Evolutionary conservation across 2,113 vertebrate genomes (phyloP).

Genomic region (Pygoscelis antarcticus): DNA sequence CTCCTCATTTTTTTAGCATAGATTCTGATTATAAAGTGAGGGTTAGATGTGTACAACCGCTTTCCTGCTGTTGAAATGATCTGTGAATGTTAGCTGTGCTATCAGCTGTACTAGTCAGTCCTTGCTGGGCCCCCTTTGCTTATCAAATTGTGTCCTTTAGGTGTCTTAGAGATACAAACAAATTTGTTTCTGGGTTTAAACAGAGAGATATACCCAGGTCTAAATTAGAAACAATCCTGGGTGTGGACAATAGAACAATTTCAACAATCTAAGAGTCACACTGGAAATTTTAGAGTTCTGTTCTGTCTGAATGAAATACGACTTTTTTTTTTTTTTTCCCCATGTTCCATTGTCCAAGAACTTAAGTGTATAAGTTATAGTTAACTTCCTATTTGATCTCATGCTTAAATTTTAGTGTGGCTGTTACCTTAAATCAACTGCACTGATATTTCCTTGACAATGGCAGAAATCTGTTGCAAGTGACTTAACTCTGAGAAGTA

Average conservation of each 20-base stretch:
- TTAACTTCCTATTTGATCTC: not conserved
- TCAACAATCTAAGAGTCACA: not conserved
- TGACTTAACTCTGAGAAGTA: not conserved
- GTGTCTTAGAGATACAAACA: not conserved
- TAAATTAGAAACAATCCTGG: not conserved
- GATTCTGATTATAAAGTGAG: not conserved
- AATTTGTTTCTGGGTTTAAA: not conserved
- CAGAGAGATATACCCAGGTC: not conserved
- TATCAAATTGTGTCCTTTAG: not conserved
- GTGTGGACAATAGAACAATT: not conserved
- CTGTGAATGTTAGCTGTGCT: not conserved
- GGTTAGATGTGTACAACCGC: not conserved
- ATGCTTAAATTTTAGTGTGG: not conserved
- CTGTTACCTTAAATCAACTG: not conserved
- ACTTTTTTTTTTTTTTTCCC: not conserved
- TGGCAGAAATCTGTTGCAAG: not conserved
- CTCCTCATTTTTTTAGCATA: not conserved
- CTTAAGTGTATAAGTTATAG: not conserved
- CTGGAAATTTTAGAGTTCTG: not conserved
- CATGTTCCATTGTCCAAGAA: not conserved
- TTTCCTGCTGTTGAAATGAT: not conserved
- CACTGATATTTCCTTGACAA: not conserved
- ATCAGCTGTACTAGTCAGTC: not conserved
- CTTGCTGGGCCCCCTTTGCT: not conserved
- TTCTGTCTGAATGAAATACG: not conserved